A percentile compares a stretch with the other conserved stretches of the same genome.
These are phyloP conservation scores for Chaetops frenatus DNA, from an alignment of 2,113 vertebrate genomes.

Conservation along the genomic window DNA sequence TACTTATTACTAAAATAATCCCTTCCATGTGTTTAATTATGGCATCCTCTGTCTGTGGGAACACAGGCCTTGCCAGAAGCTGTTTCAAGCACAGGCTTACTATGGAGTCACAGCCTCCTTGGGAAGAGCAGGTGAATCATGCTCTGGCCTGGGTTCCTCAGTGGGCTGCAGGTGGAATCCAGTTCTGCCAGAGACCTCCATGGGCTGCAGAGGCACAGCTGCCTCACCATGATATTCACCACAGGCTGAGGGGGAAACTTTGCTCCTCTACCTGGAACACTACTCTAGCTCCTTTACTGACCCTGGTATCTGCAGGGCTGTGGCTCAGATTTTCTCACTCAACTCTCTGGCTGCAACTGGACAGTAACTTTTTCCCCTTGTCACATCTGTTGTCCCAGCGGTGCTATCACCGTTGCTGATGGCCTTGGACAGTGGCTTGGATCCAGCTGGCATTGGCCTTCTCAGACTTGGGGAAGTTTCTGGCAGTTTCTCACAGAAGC, in stretches of 20 bases:
- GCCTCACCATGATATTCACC: background rate
- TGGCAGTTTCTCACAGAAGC: background rate
- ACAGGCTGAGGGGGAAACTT: background rate
- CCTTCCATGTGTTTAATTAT: background rate
- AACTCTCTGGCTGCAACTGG: background rate
- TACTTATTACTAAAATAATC: background rate
- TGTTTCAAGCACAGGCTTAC: background rate
- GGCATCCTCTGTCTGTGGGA: background rate
- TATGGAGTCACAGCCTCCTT: background rate
- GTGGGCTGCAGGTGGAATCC: background rate
- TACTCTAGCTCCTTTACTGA: background rate
- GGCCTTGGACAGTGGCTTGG: background rate
- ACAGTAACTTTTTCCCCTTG: background rate
- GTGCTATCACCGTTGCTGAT: rapidly evolving
- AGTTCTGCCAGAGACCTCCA: background rate
- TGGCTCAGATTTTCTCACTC: background rate
- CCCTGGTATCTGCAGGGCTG: background rate
- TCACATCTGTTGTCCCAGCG: background rate
- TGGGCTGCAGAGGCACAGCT: background rate
- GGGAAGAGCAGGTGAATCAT: background rate
- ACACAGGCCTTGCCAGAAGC: background rate
- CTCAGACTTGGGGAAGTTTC: background rate
- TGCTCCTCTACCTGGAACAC: background rate
- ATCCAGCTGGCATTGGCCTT: background rate
- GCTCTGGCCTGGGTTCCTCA: background rate